A percentile compares a stretch with the other conserved stretches of the same genome.
Evolutionary conservation across 2,797 vertebrate species (phyloP).

Genomic region (Steatocranus sp.): DNA sequence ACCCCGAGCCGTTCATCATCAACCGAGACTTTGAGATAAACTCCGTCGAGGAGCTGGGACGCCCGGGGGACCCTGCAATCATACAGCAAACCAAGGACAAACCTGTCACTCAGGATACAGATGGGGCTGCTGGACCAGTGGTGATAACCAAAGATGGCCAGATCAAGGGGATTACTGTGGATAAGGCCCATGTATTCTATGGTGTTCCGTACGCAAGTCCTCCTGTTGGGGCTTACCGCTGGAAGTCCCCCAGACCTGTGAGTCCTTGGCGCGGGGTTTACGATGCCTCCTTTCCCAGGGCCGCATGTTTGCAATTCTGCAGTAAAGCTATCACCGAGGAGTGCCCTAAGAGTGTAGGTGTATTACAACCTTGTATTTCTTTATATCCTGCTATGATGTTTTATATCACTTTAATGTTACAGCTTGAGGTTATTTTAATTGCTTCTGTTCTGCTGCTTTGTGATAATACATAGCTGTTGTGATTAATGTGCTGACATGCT

Average conservation of each 20-base stretch:
- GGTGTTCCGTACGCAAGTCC: slow-evolving; percentile 76
- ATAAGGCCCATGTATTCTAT: slow-evolving; percentile 73
- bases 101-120: neutral
- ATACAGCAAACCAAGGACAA: slow-evolving; percentile 10
- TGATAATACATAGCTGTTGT: neutral
- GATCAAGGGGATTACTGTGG: slow-evolving; percentile 61
- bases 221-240: slow-evolving; percentile 70
- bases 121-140: slow-evolving; percentile 40
- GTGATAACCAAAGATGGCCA: slow-evolving; percentile 67
- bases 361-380: neutral
- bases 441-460: neutral
- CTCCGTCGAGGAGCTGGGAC: neutral
- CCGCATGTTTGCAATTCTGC: slow-evolving; percentile 74
- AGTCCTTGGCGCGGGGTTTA: slow-evolving; percentile 65
- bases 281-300: slow-evolving; percentile 69
- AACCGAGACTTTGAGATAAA: slow-evolving; percentile 27
- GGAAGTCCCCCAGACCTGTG: slow-evolving; percentile 68
- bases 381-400: neutral
- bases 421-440: neutral
- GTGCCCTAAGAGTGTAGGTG: slow-evolving; percentile 68
- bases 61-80: neutral
- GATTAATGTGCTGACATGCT: neutral
- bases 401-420: neutral
- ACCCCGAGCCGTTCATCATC: slow-evolving; percentile 27
- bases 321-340: slow-evolving; percentile 37